phyloP scores from a whole-genome alignment of 2,888 invertebrate species.

The Himalopsyche anomala region DNA sequence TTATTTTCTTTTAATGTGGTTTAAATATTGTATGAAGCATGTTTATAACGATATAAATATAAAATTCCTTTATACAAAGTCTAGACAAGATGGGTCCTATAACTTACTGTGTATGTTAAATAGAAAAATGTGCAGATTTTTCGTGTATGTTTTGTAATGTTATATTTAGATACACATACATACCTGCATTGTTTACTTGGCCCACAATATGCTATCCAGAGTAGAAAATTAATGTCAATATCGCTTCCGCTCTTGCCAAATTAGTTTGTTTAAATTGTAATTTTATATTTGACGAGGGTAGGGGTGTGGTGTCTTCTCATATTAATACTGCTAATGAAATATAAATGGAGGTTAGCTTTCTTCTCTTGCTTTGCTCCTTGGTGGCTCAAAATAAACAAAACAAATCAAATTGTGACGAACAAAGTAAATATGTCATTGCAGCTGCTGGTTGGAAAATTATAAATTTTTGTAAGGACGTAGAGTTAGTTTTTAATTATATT shows the following conservation, averaged over 20 bases:
- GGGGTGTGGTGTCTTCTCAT: conserved; percentile 27
- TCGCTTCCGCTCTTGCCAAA: conserved; percentile 27
- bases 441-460: conserved; percentile 16
- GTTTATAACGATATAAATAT: too few species aligned
- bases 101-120: too few species aligned
- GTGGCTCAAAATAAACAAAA: conserved; percentile 32
- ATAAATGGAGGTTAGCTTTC: conserved; percentile 37
- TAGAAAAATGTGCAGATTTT: too few species aligned
- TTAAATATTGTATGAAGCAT: too few species aligned
- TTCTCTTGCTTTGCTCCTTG: not conserved
- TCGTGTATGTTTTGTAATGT: too few species aligned
- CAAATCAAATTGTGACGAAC: conserved; percentile 18
- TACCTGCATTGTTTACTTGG: conserved; percentile 1
- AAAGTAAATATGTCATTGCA: conserved; percentile 7
- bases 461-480: too few species aligned
- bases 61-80: too few species aligned
- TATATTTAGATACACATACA: not conserved
- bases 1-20: too few species aligned
- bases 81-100: too few species aligned
- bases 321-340: conserved; percentile 42
- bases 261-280: conserved; percentile 42
- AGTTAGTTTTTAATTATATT: too few species aligned
- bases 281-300: conserved; percentile 43
- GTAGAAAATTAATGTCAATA: conserved; percentile 35
- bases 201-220: not conserved